These are phyloP conservation scores for Quadroppia sp. DNA, from an alignment of 2,888 invertebrate species.

Conservation along the genomic window DNA sequence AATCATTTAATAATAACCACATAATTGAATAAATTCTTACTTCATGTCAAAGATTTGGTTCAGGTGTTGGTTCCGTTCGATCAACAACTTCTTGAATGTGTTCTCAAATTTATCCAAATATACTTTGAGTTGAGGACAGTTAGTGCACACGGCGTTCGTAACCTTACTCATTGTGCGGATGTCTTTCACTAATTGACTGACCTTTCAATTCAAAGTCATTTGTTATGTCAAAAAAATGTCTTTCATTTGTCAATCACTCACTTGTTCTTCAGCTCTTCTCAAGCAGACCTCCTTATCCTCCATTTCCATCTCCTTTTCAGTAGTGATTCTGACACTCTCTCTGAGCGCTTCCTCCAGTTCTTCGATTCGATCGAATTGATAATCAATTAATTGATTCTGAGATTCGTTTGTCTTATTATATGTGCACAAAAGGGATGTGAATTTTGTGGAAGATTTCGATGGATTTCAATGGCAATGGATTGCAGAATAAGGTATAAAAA, in stretches of 20 bases:
- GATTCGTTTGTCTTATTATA: neutral
- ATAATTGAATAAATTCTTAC: conserved; percentile 56
- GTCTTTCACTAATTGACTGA: conserved; percentile 66
- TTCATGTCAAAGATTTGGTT: conserved; percentile 73
- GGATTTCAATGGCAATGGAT: neutral
- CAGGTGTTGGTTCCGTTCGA: conserved; percentile 65
- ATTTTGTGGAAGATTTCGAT: neutral
- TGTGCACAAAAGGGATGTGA: neutral
- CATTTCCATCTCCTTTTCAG: conserved; percentile 57
- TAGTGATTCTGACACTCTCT: conserved; percentile 64
- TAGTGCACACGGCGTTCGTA: conserved; percentile 64
- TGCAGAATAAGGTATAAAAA: neutral
- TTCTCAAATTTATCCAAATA: conserved; percentile 64
- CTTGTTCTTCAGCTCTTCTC: conserved; percentile 48
- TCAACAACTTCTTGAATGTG: conserved; percentile 60
- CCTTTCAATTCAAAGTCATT: conserved; percentile 55
- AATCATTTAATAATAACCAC: neutral
- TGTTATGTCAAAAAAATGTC: neutral
- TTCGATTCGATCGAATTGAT: conserved; percentile 65
- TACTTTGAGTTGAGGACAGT: conserved; percentile 63
- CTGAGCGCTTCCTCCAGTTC: conserved; percentile 78
- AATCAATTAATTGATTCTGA: conserved; percentile 49
- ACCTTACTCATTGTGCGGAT: conserved; percentile 65
- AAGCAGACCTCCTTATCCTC: conserved; percentile 54
- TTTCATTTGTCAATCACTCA: conserved; percentile 27